Conservation (phyloP, 2,888 invertebrate genomes). For the Drosophila quasianomalipes region DNA sequence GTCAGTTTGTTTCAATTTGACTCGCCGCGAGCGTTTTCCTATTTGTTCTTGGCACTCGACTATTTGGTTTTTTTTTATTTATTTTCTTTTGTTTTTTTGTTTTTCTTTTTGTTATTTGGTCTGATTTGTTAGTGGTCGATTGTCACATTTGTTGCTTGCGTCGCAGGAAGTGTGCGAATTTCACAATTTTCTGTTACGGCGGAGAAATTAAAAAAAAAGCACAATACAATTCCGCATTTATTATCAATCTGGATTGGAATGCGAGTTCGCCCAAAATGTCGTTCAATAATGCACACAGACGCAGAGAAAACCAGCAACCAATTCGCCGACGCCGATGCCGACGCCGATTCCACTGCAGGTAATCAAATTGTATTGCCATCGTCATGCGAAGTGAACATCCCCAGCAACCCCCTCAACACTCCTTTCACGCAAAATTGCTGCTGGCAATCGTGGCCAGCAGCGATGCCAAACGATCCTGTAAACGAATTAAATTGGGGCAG, state of each 20-base stretch:
- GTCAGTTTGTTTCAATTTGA: conserved; percentile 47
- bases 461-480: conserved; percentile 1
- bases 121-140: conserved; percentile 37
- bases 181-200: conserved; percentile 46
- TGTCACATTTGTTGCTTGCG: conserved; percentile 36
- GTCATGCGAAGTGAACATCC: background rate
- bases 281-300: conserved; percentile 43
- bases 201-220: background rate
- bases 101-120: background rate
- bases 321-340: background rate
- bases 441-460: background rate
- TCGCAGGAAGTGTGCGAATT: conserved; percentile 39
- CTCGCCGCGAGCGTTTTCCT: conserved; percentile 39
- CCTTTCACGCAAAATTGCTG: background rate
- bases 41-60: conserved; percentile 9
- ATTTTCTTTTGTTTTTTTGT: conserved; percentile 12
- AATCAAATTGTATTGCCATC: conserved; percentile 54
- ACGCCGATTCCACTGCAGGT: conserved; percentile 36
- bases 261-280: conserved; percentile 32
- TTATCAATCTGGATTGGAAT: conserved; percentile 36
- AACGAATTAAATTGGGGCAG: conserved; percentile 19
- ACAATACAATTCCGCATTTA: conserved; percentile 47
- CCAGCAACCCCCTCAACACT: no score
- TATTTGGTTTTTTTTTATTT: conserved; percentile 16
- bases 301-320: background rate